phyloP scores from a whole-genome alignment of 2,113 vertebrate genomes.

The Poecile atricapillus region DNA sequence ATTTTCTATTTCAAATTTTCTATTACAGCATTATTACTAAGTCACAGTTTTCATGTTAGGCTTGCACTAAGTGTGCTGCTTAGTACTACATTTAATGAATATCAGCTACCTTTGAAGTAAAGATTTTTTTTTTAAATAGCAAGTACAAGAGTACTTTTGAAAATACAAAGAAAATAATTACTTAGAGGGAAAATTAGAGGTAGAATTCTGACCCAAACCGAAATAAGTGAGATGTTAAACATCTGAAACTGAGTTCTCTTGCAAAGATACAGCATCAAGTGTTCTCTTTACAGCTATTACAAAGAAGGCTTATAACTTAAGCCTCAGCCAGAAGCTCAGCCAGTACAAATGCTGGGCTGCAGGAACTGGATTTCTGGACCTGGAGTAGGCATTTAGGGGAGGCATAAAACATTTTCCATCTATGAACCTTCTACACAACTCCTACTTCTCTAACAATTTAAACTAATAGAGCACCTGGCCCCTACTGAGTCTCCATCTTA shows the following conservation, averaged over 20 bases:
- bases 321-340: background rate
- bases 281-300: background rate
- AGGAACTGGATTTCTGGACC: background rate
- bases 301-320: background rate
- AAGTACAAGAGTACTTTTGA: background rate
- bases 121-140: background rate
- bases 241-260: background rate
- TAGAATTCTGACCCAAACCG: background rate
- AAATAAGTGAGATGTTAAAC: background rate
- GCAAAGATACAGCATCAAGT: background rate
- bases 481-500: background rate
- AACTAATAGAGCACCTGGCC: conserved; percentile 31
- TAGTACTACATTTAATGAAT: background rate
- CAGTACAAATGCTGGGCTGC: background rate
- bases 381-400: background rate
- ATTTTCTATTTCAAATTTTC: background rate
- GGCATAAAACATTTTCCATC: conserved; percentile 18
- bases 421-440: background rate
- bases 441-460: background rate
- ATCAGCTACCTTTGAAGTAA: background rate
- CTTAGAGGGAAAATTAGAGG: background rate
- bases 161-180: background rate
- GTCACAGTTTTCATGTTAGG: background rate
- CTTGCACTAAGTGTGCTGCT: background rate
- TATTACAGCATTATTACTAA: background rate